Conservation (phyloP, 2,797 vertebrate species). For the Cyprinella venusta region DNA sequence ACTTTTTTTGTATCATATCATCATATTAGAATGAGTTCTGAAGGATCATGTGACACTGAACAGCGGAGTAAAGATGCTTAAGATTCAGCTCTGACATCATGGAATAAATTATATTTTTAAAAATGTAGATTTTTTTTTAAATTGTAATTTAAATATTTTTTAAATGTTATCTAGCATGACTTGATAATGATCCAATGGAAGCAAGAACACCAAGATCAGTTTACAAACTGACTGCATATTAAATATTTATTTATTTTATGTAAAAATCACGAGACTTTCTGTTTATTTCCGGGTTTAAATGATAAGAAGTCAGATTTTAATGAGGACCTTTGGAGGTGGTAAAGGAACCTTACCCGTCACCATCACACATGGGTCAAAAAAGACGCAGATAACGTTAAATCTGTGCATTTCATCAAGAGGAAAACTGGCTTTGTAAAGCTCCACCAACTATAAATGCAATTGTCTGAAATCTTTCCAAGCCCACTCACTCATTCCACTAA, state of each 20-base stretch:
- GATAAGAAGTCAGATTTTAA: background rate
- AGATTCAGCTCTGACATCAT: background rate
- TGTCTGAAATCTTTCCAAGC: background rate
- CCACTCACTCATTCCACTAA: background rate
- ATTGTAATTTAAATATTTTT: background rate
- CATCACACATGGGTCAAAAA: conserved; percentile 34
- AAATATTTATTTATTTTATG: background rate
- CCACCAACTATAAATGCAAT: background rate
- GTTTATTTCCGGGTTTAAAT: background rate
- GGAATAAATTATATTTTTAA: background rate
- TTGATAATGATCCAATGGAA: background rate
- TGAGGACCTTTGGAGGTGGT: background rate
- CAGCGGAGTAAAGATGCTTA: background rate
- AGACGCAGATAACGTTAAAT: conserved; percentile 17
- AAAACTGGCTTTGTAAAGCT: background rate
- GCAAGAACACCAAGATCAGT: background rate
- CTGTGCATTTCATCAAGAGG: background rate
- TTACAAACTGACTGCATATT: background rate
- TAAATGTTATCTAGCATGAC: background rate
- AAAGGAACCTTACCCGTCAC: background rate
- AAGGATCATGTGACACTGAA: background rate
- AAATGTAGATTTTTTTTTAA: background rate
- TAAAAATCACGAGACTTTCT: background rate
- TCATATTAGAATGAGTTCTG: background rate
- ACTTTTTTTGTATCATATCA: too few relatives aligned